Evolutionary conservation across 2,888 invertebrate species (phyloP).

Genomic region (Drosophila macrothrix): DNA sequence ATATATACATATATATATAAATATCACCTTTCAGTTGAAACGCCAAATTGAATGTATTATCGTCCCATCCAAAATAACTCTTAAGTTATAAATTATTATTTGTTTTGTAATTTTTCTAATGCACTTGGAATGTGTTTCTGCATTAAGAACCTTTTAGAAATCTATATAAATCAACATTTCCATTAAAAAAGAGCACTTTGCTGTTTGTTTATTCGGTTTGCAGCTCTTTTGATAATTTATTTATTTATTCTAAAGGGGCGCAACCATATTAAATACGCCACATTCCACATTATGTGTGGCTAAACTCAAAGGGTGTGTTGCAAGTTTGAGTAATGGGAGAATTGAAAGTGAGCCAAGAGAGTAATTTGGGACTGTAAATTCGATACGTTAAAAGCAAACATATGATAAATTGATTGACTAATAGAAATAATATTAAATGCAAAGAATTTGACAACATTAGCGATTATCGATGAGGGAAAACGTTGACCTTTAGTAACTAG

Average conservation of each 20-base stretch:
- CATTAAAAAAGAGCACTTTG: background rate
- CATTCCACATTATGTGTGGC: conserved; percentile 2
- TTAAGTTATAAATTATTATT: background rate
- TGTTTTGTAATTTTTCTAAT: background rate
- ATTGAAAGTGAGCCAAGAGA: conserved; percentile 16
- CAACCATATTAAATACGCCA: background rate
- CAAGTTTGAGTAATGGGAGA: conserved; percentile 25
- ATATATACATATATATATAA: background rate
- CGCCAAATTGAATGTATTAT: background rate
- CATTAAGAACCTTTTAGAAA: conserved; percentile 20
- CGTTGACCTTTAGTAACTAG: background rate
- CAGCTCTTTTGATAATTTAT: conserved; percentile 35
- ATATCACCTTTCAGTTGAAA: background rate
- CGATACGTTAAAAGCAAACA: background rate
- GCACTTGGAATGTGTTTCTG: background rate
- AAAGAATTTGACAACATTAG: background rate
- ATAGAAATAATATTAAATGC: background rate
- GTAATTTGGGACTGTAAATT: conserved; percentile 13
- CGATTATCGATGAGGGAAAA: background rate
- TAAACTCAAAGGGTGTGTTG: conserved; percentile 12
- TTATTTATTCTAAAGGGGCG: conserved; percentile 9
- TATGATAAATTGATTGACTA: background rate
- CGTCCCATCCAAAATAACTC: background rate
- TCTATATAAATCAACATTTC: conserved; percentile 34
- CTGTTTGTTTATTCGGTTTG: conserved; percentile 21